Conservation (phyloP, 2,888 invertebrate genomes). For the Cacoxenus indagator region DNA sequence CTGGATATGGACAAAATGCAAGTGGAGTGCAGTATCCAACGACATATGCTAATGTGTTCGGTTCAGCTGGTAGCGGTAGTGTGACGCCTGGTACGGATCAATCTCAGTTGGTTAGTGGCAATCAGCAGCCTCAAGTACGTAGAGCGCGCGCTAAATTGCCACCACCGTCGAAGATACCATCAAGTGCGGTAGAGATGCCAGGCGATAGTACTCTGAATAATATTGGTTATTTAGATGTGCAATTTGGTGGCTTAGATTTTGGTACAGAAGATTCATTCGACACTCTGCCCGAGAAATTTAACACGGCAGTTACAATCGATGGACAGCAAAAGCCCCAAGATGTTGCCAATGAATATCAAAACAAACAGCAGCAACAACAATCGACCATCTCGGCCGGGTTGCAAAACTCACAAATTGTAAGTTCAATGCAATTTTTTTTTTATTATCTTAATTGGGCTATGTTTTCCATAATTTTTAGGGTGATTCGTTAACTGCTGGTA, state of each 20-base stretch:
- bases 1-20: slow-evolving; percentile 47
- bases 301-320: slow-evolving; percentile 64
- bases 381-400: slow-evolving; percentile 58
- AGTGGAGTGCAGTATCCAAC: slow-evolving; percentile 65
- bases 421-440: slow-evolving; percentile 18
- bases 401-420: slow-evolving; percentile 69
- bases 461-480: slow-evolving; percentile 41
- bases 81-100: slow-evolving; percentile 47
- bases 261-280: slow-evolving; percentile 72
- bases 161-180: slow-evolving; percentile 92
- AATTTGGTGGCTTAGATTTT: slow-evolving; percentile 91
- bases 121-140: slow-evolving; percentile 69
- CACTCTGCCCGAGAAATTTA: slow-evolving; percentile 69
- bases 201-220: slow-evolving; percentile 81
- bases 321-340: slow-evolving; percentile 61
- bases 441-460: not conserved
- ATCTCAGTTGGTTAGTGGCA: slow-evolving; percentile 47
- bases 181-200: slow-evolving; percentile 97
- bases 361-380: slow-evolving; percentile 65
- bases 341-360: slow-evolving; percentile 65
- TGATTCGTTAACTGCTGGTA: slow-evolving; percentile 63
- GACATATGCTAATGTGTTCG: slow-evolving; percentile 69
- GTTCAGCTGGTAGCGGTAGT: slow-evolving; percentile 50
- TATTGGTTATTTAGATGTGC: slow-evolving; percentile 87
- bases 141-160: slow-evolving; percentile 81